Evolutionary conservation across 2,113 vertebrate species (phyloP), one percentile per base, ranked within the genome.

Genomic region (Oreochromis niloticus): DNA sequence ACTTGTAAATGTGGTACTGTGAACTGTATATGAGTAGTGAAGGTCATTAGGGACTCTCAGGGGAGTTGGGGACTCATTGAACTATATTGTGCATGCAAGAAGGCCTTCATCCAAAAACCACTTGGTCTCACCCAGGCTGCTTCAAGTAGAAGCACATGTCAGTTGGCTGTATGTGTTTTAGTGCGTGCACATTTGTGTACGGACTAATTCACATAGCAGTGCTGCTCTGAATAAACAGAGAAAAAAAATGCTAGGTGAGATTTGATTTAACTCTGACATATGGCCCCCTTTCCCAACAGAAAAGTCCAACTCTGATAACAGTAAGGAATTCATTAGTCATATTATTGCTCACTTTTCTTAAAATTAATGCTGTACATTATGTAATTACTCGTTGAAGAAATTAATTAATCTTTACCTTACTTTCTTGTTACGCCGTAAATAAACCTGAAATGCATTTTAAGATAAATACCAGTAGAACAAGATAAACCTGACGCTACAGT

Each of bases 41-140:
- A 80, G 57, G 79, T 87, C 87, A 85, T 94, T 90, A 85, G 81
- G 80, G 78, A 84, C 80, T 84, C 86, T 78, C 89, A 85, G 84
- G 91, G 81, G 90, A 73, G 46, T 84, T 83, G n/a, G 63, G 63
- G 63, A 71, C 85, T 90, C 84, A 89, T 84, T 86, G 88, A 88
- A 89, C 78, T 92, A 87, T 86, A 94, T 91, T 84, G 84, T 66
- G 88, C 85, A 80, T 93, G 92, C 88, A 92, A 83, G 84, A 91
- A 82, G 87, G 85, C 87, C 68, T 71, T 78, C 50, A 39, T 93
- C 87, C 93, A 93, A 94, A 92, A 94, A 92, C 59, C 87, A 86
- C 84, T 92, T 66, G 39, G 89, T 93, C 88, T 92, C 85, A 79
- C 78, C 22, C 84, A 41, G 85, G 16, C 75, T 2, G 56, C 19